Evolutionary conservation across 2,888 invertebrate species (phyloP), one percentile per base, ranked within the genome.

Genomic region (Cordylochernes scorpioides): DNA sequence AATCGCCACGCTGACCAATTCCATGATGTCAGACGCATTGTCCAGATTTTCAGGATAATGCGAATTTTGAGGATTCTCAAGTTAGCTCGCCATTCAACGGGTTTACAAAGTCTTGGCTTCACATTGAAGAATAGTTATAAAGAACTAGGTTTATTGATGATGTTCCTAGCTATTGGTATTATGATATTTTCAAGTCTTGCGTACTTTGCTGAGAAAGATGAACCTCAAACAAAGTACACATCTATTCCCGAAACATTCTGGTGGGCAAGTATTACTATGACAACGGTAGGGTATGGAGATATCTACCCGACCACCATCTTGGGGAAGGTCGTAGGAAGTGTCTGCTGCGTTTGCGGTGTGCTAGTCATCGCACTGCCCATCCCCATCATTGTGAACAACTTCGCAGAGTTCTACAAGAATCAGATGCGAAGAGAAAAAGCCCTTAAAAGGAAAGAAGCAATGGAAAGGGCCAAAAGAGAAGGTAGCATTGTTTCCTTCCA

Each of bases 341-440:
- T 91, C 65, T 94, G 94, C 72, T 94, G 94, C 70, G 84, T 97
- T 65, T 94, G 91, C 71, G 97, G 97, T 65, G 94, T 97, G 62
- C 70, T 97, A 73, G 94, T 94, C 68, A 84, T 97, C 70, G 94
- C 94, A 67, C 75, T 97, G 67, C 97, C 97, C 68, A 94, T 97
- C 71, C 94, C 97, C 62, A 94, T 97, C 69, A 94, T 97, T 65
- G 97, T 97, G 66, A 91, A 91, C 72, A 94, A 94, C 70, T 94
- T 94, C 68, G 88, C 91, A 65, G 91, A 91, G 71, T 94, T 91
- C 68, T 94, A 94, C 69, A 91, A 91, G 68, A 91, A 91, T 59
- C 91, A 94, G 70, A 88, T 91, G 88, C 66, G 91, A 58, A 68
- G 88, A 50, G 91, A 94, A 62, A 94, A 94, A 64, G 91, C 91